These are phyloP conservation scores for Drosophila quasianomalipes DNA, from an alignment of 2,888 invertebrate species.

Conservation along the genomic window DNA sequence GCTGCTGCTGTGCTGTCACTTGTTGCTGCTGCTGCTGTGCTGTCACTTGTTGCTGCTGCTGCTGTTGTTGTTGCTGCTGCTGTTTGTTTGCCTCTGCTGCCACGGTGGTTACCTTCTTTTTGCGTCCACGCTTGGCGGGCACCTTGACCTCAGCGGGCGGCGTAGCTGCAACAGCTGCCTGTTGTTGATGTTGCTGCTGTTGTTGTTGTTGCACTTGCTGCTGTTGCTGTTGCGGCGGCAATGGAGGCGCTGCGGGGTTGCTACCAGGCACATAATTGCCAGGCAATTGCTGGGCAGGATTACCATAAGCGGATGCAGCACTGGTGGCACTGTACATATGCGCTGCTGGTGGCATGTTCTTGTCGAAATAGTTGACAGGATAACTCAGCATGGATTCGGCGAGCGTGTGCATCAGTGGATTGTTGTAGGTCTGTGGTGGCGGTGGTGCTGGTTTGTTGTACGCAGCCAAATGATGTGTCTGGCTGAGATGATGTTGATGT, in stretches of 20 bases:
- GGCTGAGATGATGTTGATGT: conserved; percentile 81
- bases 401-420: conserved; percentile 81
- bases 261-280: conserved; percentile 70
- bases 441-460: conserved; percentile 83
- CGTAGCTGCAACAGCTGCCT: conserved; percentile 45
- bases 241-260: conserved; percentile 52
- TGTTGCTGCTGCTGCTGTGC: conserved; percentile 57
- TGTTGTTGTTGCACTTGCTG: conserved; percentile 28
- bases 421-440: conserved; percentile 82
- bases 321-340: conserved; percentile 87
- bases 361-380: conserved; percentile 86
- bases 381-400: conserved; percentile 83
- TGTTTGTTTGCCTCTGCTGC: conserved; percentile 75
- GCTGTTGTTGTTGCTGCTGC: conserved; percentile 60
- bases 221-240: conserved; percentile 44
- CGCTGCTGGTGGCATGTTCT: conserved; percentile 87
- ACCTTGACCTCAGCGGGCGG: conserved; percentile 55
- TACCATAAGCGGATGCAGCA: conserved; percentile 74
- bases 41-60: conserved; percentile 53
- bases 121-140: conserved; percentile 81
- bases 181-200: conserved; percentile 40
- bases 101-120: conserved; percentile 79
- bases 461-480: conserved; percentile 82
- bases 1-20: conserved; percentile 55
- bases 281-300: conserved; percentile 77